Conservation (phyloP, 2,797 vertebrate species). For the Melanotaenia trifasciata region DNA sequence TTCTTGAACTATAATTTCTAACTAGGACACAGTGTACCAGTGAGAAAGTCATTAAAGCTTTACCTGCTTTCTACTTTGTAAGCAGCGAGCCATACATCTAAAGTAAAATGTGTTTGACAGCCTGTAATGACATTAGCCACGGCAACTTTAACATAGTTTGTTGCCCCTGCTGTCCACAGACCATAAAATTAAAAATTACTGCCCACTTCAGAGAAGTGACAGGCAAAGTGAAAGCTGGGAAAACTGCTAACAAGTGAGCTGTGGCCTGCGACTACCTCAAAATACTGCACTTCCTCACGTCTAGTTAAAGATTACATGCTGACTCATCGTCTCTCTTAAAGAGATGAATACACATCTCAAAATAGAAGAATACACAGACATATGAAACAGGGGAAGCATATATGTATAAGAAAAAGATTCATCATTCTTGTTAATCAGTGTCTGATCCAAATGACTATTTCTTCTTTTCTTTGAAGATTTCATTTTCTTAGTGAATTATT, state of each 20-base stretch:
- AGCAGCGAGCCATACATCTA: constrained; percentile 45
- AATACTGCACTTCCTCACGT: constrained; percentile 33
- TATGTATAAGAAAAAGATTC: too few relatives aligned
- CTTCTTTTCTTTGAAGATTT: constrained; percentile 31
- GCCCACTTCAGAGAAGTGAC: constrained; percentile 33
- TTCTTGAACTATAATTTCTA: constrained; percentile 20
- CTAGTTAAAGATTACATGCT: constrained; percentile 54
- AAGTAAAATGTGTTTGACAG: constrained; percentile 56
- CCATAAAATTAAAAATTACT: constrained; percentile 62
- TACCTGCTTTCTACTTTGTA: constrained; percentile 41
- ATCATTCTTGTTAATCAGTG: too few relatives aligned
- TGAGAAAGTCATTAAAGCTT: constrained; percentile 39
- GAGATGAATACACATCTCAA: constrained; percentile 25
- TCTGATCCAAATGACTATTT: constrained; percentile 17
- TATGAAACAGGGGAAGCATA: background rate
- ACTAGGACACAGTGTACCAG: constrained; percentile 3
- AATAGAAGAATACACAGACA: constrained; percentile 23
- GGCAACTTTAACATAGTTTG: constrained; percentile 60
- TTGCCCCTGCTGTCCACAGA: constrained; percentile 41
- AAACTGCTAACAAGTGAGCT: constrained; percentile 35
- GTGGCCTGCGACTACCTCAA: constrained; percentile 19
- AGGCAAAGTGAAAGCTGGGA: constrained; percentile 28
- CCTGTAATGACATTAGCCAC: constrained; percentile 62
- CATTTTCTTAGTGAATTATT: constrained; percentile 48
- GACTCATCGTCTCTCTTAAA: constrained; percentile 58